A percentile compares a stretch with the other conserved stretches of the same genome.
These are phyloP conservation scores for Stenodera caucasica DNA, from an alignment of 2,888 invertebrate genomes.

Conservation along the genomic window DNA sequence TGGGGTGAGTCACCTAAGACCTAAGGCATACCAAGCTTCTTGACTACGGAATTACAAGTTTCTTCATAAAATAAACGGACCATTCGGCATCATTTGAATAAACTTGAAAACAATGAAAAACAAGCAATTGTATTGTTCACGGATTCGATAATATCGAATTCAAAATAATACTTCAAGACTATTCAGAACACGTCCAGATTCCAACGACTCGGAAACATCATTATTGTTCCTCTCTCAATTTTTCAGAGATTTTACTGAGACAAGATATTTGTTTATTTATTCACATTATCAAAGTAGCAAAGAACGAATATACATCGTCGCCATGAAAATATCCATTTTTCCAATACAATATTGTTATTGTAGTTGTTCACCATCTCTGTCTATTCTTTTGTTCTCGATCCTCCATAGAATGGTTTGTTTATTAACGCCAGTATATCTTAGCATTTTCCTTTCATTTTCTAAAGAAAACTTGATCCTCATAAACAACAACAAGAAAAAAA, in stretches of 20 bases:
- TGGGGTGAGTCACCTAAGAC: not conserved
- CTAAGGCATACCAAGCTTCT: not conserved
- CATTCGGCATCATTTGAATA: not conserved
- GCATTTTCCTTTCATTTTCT: not conserved
- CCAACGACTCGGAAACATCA: no score
- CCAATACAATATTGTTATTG: not conserved
- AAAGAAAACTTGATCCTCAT: not conserved
- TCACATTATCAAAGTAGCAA: no score
- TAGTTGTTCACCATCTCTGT: not conserved
- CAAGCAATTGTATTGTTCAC: no score
- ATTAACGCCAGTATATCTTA: not conserved
- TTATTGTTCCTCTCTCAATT: no score
- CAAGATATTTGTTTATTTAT: no score
- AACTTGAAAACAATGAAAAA: no score
- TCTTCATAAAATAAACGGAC: not conserved
- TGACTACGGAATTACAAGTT: not conserved
- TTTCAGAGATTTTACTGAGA: no score
- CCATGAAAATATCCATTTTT: not conserved
- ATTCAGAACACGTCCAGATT: no score
- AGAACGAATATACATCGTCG: no score
- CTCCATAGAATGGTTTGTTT: constrained; percentile 1
- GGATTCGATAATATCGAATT: no score
- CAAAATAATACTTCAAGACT: no score
- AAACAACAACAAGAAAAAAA: not conserved
- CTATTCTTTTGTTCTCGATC: not conserved